These are phyloP conservation scores for Euwallacea similis DNA, from an alignment of 1,140 invertebrate species.

Conservation along the genomic window DNA sequence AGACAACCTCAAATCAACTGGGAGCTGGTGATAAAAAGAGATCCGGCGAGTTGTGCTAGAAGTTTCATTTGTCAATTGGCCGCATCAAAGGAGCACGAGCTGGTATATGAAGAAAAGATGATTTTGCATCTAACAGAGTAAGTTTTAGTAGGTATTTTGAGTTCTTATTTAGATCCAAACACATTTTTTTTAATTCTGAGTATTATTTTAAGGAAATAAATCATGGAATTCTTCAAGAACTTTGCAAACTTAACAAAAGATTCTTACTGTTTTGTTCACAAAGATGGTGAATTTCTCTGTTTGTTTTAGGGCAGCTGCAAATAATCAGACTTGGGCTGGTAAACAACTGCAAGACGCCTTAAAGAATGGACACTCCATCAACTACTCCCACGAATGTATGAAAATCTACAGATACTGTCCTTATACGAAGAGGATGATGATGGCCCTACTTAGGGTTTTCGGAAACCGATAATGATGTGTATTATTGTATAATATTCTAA, in stretches of 20 bases:
- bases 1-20: slow-evolving; percentile 40
- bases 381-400: slow-evolving; percentile 41
- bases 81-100: slow-evolving; percentile 37
- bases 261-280: too few species aligned
- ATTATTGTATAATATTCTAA: too few species aligned
- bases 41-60: slow-evolving; percentile 46
- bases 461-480: slow-evolving; percentile 23
- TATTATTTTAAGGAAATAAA: neutral
- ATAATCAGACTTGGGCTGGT: slow-evolving; percentile 38
- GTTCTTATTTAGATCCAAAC: neutral
- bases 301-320: slow-evolving; percentile 26
- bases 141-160: slow-evolving; percentile 6
- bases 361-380: slow-evolving; percentile 39
- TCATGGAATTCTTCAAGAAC: too few species aligned
- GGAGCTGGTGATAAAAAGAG: slow-evolving; percentile 45
- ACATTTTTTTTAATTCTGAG: neutral
- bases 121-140: slow-evolving; percentile 47
- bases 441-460: slow-evolving; percentile 41
- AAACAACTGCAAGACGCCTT: slow-evolving; percentile 44
- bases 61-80: slow-evolving; percentile 50
- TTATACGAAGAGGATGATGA: slow-evolving; percentile 45
- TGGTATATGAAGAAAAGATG: slow-evolving; percentile 42
- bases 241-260: too few species aligned
- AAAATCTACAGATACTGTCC: slow-evolving; percentile 49
- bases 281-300: slow-evolving; percentile 2